Conservation (phyloP, 92 coral and sea anemone genomes). For the Epizoanthus illoricatus region DNA sequence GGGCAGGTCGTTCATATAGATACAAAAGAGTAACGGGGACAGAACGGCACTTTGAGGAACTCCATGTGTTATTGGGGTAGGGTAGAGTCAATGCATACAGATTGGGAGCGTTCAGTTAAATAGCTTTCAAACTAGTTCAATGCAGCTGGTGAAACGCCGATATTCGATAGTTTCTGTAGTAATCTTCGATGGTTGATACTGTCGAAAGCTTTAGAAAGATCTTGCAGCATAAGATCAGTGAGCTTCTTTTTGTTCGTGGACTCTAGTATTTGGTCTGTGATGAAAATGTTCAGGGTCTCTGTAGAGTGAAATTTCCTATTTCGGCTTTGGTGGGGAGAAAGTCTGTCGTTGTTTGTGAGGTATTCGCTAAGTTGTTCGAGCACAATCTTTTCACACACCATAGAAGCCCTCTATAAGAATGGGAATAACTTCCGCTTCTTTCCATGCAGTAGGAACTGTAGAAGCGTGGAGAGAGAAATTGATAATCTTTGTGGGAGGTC, state of each 20-base stretch:
- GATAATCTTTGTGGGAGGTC: constrained; percentile 46
- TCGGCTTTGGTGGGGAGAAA: constrained; percentile 46
- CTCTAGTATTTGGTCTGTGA: background rate
- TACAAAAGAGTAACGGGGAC: too few species aligned
- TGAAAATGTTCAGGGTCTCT: constrained; percentile 35
- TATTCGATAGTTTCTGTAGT: too few species aligned
- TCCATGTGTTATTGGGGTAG: too few species aligned
- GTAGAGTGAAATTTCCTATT: constrained; percentile 49
- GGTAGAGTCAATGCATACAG: too few species aligned
- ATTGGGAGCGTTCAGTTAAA: too few species aligned
- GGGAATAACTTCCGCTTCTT: background rate
- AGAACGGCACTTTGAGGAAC: too few species aligned
- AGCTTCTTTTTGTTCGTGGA: constrained; percentile 2
- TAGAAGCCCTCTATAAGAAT: constrained; percentile 21
- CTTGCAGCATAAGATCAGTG: background rate
- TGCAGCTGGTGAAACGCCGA: too few species aligned
- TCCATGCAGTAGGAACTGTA: constrained; percentile 13
- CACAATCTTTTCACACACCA: constrained; percentile 37
- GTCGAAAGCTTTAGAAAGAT: background rate
- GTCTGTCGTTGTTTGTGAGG: constrained; percentile 21
- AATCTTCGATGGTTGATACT: too few species aligned
- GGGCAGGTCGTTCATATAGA: too few species aligned
- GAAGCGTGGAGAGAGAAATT: constrained; percentile 41
- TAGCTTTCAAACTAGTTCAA: too few species aligned
- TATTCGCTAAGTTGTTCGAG: constrained; percentile 27